phyloP scores from a whole-genome alignment of 2,888 invertebrate species.

The Himalopsyche anomala region DNA sequence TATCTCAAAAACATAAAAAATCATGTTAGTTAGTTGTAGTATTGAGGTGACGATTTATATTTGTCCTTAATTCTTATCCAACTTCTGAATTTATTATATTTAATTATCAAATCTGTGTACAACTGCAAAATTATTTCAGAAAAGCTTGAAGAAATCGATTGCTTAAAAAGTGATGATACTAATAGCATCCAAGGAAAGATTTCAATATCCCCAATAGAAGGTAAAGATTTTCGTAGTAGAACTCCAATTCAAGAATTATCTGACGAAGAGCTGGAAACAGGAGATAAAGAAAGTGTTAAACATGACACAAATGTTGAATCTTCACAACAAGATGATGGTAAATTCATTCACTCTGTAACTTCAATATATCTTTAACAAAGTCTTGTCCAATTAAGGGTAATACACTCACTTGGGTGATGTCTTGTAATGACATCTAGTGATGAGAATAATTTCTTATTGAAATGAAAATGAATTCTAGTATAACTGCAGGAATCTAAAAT shows the following conservation, averaged over 20 bases:
- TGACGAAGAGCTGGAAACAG: constrained; percentile 72
- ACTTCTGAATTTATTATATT: not conserved
- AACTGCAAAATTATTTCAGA: constrained; percentile 42
- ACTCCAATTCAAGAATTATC: constrained; percentile 79
- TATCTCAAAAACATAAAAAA: no score
- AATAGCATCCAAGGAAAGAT: not conserved
- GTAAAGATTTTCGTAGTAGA: constrained; percentile 73
- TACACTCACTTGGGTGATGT: no score
- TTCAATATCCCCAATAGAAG: constrained; percentile 37
- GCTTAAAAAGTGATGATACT: not conserved
- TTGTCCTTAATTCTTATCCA: no score
- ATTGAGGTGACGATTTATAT: no score
- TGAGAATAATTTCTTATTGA: no score
- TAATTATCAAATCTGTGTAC: not conserved
- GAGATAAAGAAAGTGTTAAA: constrained; percentile 70
- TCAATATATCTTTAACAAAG: no score
- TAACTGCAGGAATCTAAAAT: no score
- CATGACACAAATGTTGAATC: constrained; percentile 73
- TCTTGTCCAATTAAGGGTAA: no score
- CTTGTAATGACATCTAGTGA: not conserved
- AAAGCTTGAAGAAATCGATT: constrained; percentile 50
- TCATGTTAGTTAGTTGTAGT: no score
- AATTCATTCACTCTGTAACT: not conserved
- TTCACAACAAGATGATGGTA: constrained; percentile 68
- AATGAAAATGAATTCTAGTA: no score